phyloP scores from a whole-genome alignment of 2,888 invertebrate species.

The Athalia circularis region DNA sequence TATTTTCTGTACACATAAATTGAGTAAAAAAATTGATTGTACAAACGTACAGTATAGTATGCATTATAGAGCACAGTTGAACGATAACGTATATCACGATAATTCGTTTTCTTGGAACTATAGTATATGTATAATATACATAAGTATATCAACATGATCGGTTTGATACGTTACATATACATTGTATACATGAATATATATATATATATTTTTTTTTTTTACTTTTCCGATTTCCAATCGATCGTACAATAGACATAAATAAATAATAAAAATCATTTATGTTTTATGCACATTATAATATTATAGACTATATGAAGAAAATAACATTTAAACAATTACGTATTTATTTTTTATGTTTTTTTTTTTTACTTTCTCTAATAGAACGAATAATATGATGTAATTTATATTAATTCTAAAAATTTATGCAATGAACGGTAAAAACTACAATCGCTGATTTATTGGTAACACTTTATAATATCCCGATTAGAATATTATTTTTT shows the following conservation, averaged over 20 bases:
- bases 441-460: slow-evolving; percentile 13
- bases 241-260: neutral
- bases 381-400: slow-evolving; percentile 19
- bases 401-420: slow-evolving; percentile 5
- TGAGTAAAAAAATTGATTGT: slow-evolving; percentile 39
- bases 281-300: slow-evolving; percentile 37
- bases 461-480: neutral
- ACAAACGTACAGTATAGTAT: slow-evolving; percentile 30
- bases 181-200: slow-evolving; percentile 3
- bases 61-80: slow-evolving; percentile 19
- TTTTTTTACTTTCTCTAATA: neutral
- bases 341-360: neutral
- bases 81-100: slow-evolving; percentile 17
- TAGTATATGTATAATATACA: slow-evolving; percentile 29
- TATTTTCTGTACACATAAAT: slow-evolving; percentile 37
- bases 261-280: slow-evolving; percentile 7
- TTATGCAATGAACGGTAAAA: slow-evolving; percentile 9
- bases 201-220: neutral
- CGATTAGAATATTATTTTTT: neutral
- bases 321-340: slow-evolving; percentile 51
- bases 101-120: no score
- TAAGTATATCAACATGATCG: slow-evolving; percentile 44
- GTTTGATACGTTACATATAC: slow-evolving; percentile 20
- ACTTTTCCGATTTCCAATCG: neutral
- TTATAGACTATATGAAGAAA: slow-evolving; percentile 56